Evolutionary conservation across 1,140 invertebrate species (phyloP).

Genomic region (Pseudomyrmex pallidus): DNA sequence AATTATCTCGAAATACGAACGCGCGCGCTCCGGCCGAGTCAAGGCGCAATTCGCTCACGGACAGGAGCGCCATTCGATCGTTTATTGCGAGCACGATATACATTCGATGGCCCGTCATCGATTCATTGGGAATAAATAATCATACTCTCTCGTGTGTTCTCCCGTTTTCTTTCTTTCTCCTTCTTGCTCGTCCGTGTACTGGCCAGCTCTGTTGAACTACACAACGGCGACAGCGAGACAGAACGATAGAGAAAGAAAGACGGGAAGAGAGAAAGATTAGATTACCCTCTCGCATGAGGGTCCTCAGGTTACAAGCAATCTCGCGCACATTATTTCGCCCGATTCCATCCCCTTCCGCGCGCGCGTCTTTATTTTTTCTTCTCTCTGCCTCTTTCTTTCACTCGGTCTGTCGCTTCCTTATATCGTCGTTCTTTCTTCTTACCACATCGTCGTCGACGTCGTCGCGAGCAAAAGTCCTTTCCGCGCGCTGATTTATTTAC

Average conservation of each 20-base stretch:
- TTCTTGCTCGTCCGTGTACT: slow-evolving; percentile 6
- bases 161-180: neutral
- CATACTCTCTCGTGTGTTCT: slow-evolving; percentile 9
- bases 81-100: slow-evolving; percentile 53
- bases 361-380: slow-evolving; percentile 33
- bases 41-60: neutral
- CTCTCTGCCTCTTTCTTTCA: slow-evolving; percentile 39
- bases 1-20: slow-evolving; percentile 30
- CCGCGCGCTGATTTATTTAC: slow-evolving; percentile 79
- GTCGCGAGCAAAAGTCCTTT: neutral
- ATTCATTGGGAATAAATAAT: slow-evolving; percentile 73
- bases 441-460: slow-evolving; percentile 48
- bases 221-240: neutral
- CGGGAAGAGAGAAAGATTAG: slow-evolving; percentile 75
- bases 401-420: slow-evolving; percentile 31
- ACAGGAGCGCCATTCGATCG: slow-evolving; percentile 43
- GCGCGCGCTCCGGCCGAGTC: neutral
- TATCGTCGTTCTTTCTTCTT: slow-evolving; percentile 17
- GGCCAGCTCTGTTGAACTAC: slow-evolving; percentile 26
- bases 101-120: slow-evolving; percentile 66
- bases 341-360: slow-evolving; percentile 58
- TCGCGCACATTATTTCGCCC: slow-evolving; percentile 82
- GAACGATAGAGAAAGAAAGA: neutral
- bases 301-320: slow-evolving; percentile 84
- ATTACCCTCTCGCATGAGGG: slow-evolving; percentile 76